phyloP scores from a whole-genome alignment of 1,140 invertebrate species.

The Phymastichus coffea region DNA sequence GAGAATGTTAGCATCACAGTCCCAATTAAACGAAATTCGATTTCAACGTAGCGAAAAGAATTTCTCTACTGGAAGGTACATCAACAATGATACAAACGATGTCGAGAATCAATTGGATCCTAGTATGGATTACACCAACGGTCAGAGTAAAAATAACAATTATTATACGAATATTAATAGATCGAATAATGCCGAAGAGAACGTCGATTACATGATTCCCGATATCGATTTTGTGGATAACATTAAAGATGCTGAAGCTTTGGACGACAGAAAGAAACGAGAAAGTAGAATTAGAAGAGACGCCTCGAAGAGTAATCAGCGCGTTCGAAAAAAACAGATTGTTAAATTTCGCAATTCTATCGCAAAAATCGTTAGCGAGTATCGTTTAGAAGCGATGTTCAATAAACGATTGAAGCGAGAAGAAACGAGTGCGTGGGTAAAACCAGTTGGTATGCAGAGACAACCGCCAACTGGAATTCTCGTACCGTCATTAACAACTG shows the following conservation, averaged over 20 bases:
- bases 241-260: constrained; percentile 26
- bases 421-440: neutral
- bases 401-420: constrained; percentile 8
- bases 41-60: constrained; percentile 39
- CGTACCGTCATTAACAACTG: constrained; percentile 44
- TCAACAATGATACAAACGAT: constrained; percentile 30
- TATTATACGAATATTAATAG: constrained; percentile 26
- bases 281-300: constrained; percentile 17
- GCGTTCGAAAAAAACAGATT: neutral
- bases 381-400: neutral
- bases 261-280: constrained; percentile 20
- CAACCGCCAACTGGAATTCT: constrained; percentile 50
- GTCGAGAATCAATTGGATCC: constrained; percentile 35
- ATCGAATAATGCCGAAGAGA: constrained; percentile 21
- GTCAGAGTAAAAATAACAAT: constrained; percentile 29
- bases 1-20: constrained; percentile 27
- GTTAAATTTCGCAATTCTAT: neutral
- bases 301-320: constrained; percentile 1
- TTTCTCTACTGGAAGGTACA: constrained; percentile 1
- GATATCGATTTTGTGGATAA: constrained; percentile 36
- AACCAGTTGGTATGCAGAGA: constrained; percentile 45
- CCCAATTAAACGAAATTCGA: constrained; percentile 35
- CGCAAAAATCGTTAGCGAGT: neutral
- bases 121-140: constrained; percentile 42
- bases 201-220: constrained; percentile 28